These are phyloP conservation scores for Halichoeres trimaculatus DNA, from an alignment of 2,113 vertebrate genomes.

Conservation along the genomic window DNA sequence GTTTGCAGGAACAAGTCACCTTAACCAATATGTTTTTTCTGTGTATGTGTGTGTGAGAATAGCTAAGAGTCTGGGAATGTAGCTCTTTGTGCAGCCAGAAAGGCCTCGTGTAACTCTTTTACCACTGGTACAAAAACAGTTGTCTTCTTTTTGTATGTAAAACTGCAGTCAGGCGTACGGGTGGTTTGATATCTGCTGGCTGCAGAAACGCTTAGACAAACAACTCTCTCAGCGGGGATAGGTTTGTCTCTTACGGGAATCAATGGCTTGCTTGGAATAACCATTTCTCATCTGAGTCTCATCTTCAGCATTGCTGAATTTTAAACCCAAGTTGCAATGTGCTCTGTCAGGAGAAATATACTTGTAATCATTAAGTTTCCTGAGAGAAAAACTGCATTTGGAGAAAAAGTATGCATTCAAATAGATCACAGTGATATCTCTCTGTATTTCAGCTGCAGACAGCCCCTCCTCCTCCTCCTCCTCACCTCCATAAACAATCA, in stretches of 20 bases:
- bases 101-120: constrained; percentile 48
- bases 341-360: constrained; percentile 50
- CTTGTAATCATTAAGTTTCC: constrained; percentile 52
- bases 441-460: constrained; percentile 24
- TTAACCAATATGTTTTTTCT: not conserved
- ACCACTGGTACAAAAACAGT: constrained; percentile 45
- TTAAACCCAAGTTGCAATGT: constrained; percentile 30
- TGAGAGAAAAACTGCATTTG: constrained; percentile 45
- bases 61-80: constrained; percentile 57
- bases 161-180: constrained; percentile 37
- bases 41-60: constrained; percentile 12
- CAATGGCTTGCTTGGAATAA: constrained; percentile 49
- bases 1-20: constrained; percentile 2
- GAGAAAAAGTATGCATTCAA: constrained; percentile 11
- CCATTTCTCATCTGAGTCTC: constrained; percentile 47
- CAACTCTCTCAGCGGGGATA: constrained; percentile 33
- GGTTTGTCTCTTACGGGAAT: constrained; percentile 52
- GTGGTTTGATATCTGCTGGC: constrained; percentile 50
- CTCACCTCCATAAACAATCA: constrained; percentile 27
- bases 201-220: constrained; percentile 63
- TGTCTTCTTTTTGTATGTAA: constrained; percentile 40
- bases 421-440: constrained; percentile 29
- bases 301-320: constrained; percentile 49
- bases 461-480: constrained; percentile 1
- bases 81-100: constrained; percentile 21